Evolutionary conservation across 2,797 vertebrate genomes (phyloP).

Genomic region (Avahi laniger): DNA sequence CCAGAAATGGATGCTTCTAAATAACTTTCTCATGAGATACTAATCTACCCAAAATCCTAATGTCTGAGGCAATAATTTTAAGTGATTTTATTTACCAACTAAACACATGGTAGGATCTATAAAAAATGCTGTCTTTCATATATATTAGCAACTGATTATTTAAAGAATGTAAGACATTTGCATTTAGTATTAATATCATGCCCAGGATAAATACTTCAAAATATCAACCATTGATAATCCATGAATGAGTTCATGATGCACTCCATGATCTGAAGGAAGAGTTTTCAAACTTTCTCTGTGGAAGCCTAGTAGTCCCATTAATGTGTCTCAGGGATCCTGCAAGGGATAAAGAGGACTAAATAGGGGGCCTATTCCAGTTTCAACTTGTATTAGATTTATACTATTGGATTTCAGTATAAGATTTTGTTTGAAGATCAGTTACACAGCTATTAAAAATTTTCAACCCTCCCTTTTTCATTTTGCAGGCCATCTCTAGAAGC

Average conservation of each 20-base stretch:
- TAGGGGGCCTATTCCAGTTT: background rate
- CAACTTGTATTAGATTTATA: constrained; percentile 4
- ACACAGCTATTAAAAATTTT: background rate
- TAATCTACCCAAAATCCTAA: constrained; percentile 32
- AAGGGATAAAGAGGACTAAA: background rate
- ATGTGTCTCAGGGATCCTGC: background rate
- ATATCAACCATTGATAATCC: background rate
- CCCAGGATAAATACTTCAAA: constrained; percentile 40
- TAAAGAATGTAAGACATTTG: background rate
- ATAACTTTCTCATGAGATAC: background rate
- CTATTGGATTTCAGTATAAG: background rate
- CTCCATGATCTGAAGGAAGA: background rate
- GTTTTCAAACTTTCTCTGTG: background rate
- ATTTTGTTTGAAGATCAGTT: constrained; percentile 2
- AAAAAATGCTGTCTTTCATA: background rate
- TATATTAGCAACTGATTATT: background rate
- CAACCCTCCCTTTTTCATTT: background rate
- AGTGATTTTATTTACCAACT: constrained; percentile 1
- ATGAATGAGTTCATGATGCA: background rate
- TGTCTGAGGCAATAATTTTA: background rate
- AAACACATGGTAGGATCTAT: background rate
- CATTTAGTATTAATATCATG: background rate
- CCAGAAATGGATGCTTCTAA: background rate
- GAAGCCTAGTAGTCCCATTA: background rate
- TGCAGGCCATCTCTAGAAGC: background rate